Evolutionary conservation across 1,140 invertebrate species (phyloP).

Genomic region (Ectropis grisescens): DNA sequence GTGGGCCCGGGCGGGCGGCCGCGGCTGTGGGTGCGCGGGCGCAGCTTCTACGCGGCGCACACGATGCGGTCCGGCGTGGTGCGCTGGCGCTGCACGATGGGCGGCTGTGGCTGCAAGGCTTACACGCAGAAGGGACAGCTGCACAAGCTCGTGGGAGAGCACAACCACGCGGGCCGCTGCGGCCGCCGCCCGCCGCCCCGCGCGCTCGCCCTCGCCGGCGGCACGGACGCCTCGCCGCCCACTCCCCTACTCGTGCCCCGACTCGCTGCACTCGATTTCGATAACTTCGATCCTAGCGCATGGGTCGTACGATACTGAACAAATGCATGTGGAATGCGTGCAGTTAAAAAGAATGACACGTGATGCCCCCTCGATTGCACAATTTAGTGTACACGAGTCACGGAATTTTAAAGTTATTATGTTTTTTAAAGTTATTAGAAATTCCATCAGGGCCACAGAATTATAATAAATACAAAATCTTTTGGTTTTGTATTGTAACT

Average conservation of each 20-base stretch:
- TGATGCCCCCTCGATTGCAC: no score
- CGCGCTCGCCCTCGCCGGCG: not conserved
- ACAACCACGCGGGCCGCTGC: conserved; percentile 45
- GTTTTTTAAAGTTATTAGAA: no score
- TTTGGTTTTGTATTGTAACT: no score
- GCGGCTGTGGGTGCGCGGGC: conserved; percentile 51
- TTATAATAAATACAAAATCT: no score
- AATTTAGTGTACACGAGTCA: no score
- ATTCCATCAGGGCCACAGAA: no score
- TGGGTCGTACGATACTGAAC: conserved; percentile 51
- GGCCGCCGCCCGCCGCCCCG: conserved; percentile 15
- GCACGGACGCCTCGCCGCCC: conserved; percentile 10
- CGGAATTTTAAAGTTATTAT: no score
- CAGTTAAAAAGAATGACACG: no score
- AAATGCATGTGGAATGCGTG: no score
- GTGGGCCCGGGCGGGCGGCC: conserved; percentile 57
- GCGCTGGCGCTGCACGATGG: conserved; percentile 61
- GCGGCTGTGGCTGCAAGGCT: conserved; percentile 57
- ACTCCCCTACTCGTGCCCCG: conserved; percentile 35
- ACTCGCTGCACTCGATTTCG: conserved; percentile 39
- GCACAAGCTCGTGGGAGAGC: conserved; percentile 54
- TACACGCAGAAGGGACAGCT: conserved; percentile 55
- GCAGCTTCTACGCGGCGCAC: conserved; percentile 59
- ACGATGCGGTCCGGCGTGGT: conserved; percentile 58
- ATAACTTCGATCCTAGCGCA: conserved; percentile 50